These are phyloP conservation scores for Styela plicata DNA, from an alignment of 23 tunicate genomes.

Conservation along the genomic window DNA sequence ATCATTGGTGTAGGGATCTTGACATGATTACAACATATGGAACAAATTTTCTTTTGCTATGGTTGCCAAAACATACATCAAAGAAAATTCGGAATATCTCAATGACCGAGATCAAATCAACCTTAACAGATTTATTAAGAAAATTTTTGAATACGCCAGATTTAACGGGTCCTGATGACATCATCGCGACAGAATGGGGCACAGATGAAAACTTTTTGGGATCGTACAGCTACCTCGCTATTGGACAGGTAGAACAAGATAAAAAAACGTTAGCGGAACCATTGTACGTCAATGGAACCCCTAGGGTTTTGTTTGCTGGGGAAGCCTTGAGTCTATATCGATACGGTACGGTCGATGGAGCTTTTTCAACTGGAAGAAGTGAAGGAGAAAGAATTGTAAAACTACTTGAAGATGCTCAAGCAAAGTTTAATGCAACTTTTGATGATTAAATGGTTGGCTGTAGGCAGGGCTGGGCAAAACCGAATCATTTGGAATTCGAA, in stretches of 20 bases:
- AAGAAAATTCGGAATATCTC: not conserved
- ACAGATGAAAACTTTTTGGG: slow-evolving; percentile 19
- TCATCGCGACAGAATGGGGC: slow-evolving; percentile 19
- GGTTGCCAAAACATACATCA: not conserved
- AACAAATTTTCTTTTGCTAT: not conserved
- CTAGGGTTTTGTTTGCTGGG: slow-evolving; percentile 46
- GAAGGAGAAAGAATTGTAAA: slow-evolving; percentile 35
- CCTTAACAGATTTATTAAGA: not conserved
- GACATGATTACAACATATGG: not conserved
- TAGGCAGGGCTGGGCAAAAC: too few species aligned
- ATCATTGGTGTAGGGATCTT: not conserved
- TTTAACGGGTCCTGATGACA: slow-evolving; percentile 14
- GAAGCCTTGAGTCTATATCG: slow-evolving; percentile 33
- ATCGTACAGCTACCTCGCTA: slow-evolving; percentile 32
- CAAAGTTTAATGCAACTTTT: not conserved
- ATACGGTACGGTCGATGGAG: slow-evolving; percentile 45
- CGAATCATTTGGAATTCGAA: too few species aligned
- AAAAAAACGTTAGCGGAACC: slow-evolving; percentile 17
- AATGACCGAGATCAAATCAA: not conserved
- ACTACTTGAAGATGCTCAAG: not conserved
- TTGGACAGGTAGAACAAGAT: not conserved
- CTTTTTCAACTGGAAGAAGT: slow-evolving; percentile 24
- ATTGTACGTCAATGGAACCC: not conserved
- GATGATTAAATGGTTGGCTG: too few species aligned
- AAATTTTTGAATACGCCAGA: not conserved